Evolutionary conservation across 2,888 invertebrate genomes (phyloP).

Genomic region (Patella depressa): DNA sequence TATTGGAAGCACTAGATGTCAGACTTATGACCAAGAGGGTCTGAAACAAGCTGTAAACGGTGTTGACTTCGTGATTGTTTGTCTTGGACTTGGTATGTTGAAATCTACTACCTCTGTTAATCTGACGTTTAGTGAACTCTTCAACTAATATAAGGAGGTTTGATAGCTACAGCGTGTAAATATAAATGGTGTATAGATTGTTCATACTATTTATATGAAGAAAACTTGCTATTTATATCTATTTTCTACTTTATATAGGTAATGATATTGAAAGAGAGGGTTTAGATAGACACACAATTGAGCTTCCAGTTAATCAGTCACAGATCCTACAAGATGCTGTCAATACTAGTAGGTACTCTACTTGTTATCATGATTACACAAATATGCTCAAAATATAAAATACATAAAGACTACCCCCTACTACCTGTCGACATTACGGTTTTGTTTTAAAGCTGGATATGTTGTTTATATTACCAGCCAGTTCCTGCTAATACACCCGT

Average conservation of each 20-base stretch:
- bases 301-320: constrained; percentile 56
- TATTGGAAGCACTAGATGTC: constrained; percentile 43
- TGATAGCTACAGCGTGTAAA: too few relatives aligned
- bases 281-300: constrained; percentile 51
- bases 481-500: constrained; percentile 28
- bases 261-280: constrained; percentile 54
- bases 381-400: too few relatives aligned
- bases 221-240: too few relatives aligned
- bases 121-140: too few relatives aligned
- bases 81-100: constrained; percentile 61
- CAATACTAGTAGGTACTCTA: background rate
- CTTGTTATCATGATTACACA: too few relatives aligned
- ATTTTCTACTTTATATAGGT: constrained; percentile 34
- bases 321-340: constrained; percentile 54
- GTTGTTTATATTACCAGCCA: constrained; percentile 10
- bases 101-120: background rate
- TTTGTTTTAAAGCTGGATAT: too few relatives aligned
- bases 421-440: too few relatives aligned
- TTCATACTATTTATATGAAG: too few relatives aligned
- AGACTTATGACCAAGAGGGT: constrained; percentile 40
- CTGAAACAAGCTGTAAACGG: constrained; percentile 46
- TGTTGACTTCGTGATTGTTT: constrained; percentile 57
- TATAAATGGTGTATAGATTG: too few relatives aligned
- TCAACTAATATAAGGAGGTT: too few relatives aligned
- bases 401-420: too few relatives aligned